A percentile compares a stretch with the other conserved stretches of the same genome.
Conservation (phyloP, 2,797 vertebrate species). For the Megalops cyprinoides region DNA sequence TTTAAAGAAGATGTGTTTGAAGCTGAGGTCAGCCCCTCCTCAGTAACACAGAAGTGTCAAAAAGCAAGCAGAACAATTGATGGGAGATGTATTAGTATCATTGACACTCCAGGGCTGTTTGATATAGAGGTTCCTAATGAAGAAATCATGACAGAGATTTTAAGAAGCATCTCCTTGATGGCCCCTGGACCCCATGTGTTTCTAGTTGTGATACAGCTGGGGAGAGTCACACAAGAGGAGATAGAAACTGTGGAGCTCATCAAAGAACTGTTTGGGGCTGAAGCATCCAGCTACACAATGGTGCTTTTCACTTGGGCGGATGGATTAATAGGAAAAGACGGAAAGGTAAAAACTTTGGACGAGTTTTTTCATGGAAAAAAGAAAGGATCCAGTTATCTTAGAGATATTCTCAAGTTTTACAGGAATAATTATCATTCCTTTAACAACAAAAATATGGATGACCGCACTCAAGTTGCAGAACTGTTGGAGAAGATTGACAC, state of each 20-base stretch:
- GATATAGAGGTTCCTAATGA: background rate
- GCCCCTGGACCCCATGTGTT: constrained; percentile 15
- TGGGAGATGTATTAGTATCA: background rate
- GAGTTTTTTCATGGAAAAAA: background rate
- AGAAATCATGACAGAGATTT: background rate
- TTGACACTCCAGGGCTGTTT: background rate
- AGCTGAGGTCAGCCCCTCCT: background rate
- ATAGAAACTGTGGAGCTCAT: background rate
- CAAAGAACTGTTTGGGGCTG: background rate
- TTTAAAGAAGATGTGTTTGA: background rate
- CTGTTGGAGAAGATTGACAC: background rate
- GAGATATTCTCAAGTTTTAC: background rate
- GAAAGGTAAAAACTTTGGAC: no score
- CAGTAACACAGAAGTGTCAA: background rate
- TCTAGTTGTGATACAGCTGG: constrained; percentile 12
- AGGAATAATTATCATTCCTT: background rate
- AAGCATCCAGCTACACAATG: background rate
- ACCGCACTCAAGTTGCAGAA: background rate
- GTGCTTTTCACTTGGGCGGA: no score
- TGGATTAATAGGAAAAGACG: no score
- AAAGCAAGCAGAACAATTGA: background rate
- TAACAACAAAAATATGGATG: background rate
- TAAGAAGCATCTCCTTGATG: background rate
- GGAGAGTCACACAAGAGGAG: background rate
- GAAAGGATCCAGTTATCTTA: background rate